Base-by-base conservation (phyloP, 2,888 invertebrate genomes). In the Dichetophora obliterata region DNA sequence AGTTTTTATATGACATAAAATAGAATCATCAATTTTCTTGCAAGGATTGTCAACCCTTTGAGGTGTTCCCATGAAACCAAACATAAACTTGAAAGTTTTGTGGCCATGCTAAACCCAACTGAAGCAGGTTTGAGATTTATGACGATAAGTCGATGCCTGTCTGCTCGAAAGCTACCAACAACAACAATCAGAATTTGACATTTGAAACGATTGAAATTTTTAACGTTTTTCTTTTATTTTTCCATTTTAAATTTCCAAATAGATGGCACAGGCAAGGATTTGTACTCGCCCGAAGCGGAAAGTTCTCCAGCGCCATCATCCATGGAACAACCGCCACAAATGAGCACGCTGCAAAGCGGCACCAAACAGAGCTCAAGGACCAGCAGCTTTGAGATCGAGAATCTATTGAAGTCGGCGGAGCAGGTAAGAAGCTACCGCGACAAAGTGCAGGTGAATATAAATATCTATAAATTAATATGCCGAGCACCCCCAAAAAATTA, bases 321-420 rank as follows among this genome's bases (percentile, higher is more conserved):
- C 79, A 85, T 88, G 80, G 89, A 89, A 80, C 89, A 88, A 77
- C 84, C 84, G 75, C 84, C 84, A 78, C 85, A 84, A 76, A 79
- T 83, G 74, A 81, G 83, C 76, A 77, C 80, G 54, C 82, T 82
- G 77, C 75, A 75, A 61, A 84, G 84, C 78, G 84, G 84, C 79
- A 83, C 85, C 73, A 94, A 94, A 90, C 93, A 93, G 85, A 93
- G 93, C 83, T 95, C 95, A 73, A 92, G 96, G 83, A 95, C 96
- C 79, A 97, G 96, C 90, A 96, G 97, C 77, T 96, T 97, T 89
- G 98, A 98, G 91, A 98, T 98, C 85, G 98, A 98, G 91, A 97
- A 96, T 90, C 92, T 98, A 85, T 92, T 98, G 82, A 97, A 97
- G 85, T 89, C 90, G 80, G 90, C 90, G 50, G 90, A 90, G 83